phyloP scores from a whole-genome alignment of 2,797 vertebrate genomes.

The Rhabdophis nuchalis region DNA sequence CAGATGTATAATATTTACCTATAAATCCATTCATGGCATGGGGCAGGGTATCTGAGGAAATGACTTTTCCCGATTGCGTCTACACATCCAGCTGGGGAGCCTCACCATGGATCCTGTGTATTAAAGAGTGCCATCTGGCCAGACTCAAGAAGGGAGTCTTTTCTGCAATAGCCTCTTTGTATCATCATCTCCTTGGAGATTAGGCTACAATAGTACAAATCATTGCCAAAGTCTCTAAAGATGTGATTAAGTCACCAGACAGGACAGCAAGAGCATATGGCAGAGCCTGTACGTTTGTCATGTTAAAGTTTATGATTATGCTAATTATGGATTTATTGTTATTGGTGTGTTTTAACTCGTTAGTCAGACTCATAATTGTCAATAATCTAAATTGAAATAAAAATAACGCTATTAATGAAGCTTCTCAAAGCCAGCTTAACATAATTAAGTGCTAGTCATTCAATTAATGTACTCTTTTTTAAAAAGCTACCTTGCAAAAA shows the following conservation, averaged over 20 bases:
- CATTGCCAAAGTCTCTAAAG: neutral
- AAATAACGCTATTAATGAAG: neutral
- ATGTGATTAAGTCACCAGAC: neutral
- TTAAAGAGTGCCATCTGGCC: neutral
- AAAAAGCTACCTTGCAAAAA: neutral
- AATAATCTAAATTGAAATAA: neutral
- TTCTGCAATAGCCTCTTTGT: neutral
- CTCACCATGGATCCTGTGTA: neutral
- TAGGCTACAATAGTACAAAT: neutral
- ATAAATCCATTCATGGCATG: neutral
- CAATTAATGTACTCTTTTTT: neutral
- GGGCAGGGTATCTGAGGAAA: neutral
- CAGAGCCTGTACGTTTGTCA: neutral
- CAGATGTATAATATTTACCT: neutral
- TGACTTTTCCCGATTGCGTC: neutral
- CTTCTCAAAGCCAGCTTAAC: neutral
- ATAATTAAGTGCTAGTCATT: neutral
- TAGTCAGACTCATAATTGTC: neutral
- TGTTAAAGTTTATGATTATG: neutral
- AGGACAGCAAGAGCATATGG: neutral
- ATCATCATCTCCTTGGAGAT: neutral
- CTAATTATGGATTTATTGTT: neutral
- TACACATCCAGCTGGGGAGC: neutral
- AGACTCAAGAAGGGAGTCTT: neutral
- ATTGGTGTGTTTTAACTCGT: neutral